Base-by-base conservation (phyloP, 2,888 invertebrate genomes). In the Ectemnius cavifrons region DNA sequence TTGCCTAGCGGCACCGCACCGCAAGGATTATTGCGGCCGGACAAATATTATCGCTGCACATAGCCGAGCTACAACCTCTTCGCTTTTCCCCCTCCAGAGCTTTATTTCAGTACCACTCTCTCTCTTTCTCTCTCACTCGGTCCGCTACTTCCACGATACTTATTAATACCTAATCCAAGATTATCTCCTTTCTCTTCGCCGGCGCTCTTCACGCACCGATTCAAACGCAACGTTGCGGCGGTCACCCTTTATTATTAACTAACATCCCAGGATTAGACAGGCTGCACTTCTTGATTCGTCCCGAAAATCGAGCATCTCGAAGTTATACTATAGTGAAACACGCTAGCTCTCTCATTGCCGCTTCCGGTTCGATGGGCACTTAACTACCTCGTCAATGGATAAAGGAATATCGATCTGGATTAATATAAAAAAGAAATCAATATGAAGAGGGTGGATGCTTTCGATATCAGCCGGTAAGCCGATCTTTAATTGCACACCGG, bases 101-200 rank as follows among this genome's bases (percentile, higher is more conserved):
- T 58, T 63, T 46, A 60, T 14, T 20, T 47, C 47, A 67, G 49
- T 63, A 37, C 37, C 37, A 37, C 37, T 67, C 58, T 18, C 58
- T 18, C 37, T 37, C 37, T 37, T 37, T 37, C 37, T 37, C 37
- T 37, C 37, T 37, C 37, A 37, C 37, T 37, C 37, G 37, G 37
- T 13, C 37, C 28, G 20, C 13, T 18, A 8, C 14, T 0, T 5
- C 13, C n/a, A 16, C 67, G 37, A 58, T 37, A 63, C 56, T 72
- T 63, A 61, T 68, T 72, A 56, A 72, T 57, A 72, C 49, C 58
- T 59, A 49, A 59, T 67, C 67, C 67, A 47, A 56, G 67, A 72
- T 67, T 60, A 72, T 62, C 62, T 45, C n/a, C 61, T 27, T 56
- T 16, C 46, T 45, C 45, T 62, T 62, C 45, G 37, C 23, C 58